phyloP scores from a whole-genome alignment of 2,113 vertebrate species.

The Bagarius yarrelli region DNA sequence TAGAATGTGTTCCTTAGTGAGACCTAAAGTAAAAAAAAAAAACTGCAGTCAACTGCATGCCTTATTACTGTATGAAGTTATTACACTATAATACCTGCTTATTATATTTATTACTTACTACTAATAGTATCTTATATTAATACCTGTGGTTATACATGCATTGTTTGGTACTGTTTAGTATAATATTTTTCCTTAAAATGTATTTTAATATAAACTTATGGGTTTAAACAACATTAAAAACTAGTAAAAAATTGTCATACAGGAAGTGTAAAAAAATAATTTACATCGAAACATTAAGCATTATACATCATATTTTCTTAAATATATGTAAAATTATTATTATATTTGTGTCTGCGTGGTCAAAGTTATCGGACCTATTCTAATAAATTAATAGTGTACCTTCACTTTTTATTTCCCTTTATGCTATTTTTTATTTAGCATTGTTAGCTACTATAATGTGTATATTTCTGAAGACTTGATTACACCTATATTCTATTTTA shows the following conservation, averaged over 20 bases:
- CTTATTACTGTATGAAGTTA: constrained; percentile 4
- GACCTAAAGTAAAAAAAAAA: constrained; percentile 5
- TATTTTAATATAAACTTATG: too few species aligned
- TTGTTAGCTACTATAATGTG: neutral
- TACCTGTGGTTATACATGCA: neutral
- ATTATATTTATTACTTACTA: neutral
- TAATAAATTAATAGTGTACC: neutral
- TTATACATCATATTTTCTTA: too few species aligned
- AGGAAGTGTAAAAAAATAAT: too few species aligned
- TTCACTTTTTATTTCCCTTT: neutral
- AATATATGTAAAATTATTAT: too few species aligned
- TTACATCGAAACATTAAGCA: too few species aligned
- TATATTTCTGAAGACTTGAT: neutral
- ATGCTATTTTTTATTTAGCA: neutral
- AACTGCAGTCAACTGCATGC: constrained; percentile 7
- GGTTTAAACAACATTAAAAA: too few species aligned
- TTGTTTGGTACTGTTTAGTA: neutral
- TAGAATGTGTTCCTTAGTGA: constrained; percentile 38
- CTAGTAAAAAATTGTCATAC: too few species aligned
- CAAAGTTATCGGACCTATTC: neutral
- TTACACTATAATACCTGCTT: neutral
- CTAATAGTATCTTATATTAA: neutral
- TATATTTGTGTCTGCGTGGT: neutral
- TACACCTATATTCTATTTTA: neutral
- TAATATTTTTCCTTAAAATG: too few species aligned